Evolutionary conservation across 2,888 invertebrate genomes (phyloP).

Genomic region (Nemotelus nigrinus): DNA sequence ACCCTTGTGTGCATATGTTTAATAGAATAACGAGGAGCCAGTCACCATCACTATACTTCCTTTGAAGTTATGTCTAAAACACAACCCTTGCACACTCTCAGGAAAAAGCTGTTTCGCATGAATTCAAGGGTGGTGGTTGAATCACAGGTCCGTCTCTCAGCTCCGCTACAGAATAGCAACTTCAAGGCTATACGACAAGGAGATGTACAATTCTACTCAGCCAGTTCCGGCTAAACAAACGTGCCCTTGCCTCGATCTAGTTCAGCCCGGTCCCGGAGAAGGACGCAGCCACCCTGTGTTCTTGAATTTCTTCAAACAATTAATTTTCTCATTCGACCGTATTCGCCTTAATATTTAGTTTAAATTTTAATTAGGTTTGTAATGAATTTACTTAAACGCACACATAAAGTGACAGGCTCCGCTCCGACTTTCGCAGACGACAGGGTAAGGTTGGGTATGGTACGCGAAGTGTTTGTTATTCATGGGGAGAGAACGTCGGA

Average conservation of each 20-base stretch:
- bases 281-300: constrained; percentile 21
- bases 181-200: no score
- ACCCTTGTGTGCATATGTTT: background rate
- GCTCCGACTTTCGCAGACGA: background rate
- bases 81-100: constrained; percentile 17
- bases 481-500: background rate
- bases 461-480: background rate
- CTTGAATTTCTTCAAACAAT: constrained; percentile 51
- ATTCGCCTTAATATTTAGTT: constrained; percentile 52
- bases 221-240: no score
- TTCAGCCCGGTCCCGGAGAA: background rate
- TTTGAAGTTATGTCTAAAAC: constrained; percentile 28
- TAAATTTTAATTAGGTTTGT: constrained; percentile 53
- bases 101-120: background rate
- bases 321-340: constrained; percentile 52
- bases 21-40: constrained; percentile 3
- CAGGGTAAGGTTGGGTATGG: no score
- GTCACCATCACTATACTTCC: constrained; percentile 6
- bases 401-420: constrained; percentile 42
- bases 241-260: no score
- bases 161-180: background rate
- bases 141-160: background rate
- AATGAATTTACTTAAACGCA: constrained; percentile 52
- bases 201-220: no score
- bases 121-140: background rate